Conservation (phyloP, 1,140 invertebrate genomes). For the Littorina saxatilis region DNA sequence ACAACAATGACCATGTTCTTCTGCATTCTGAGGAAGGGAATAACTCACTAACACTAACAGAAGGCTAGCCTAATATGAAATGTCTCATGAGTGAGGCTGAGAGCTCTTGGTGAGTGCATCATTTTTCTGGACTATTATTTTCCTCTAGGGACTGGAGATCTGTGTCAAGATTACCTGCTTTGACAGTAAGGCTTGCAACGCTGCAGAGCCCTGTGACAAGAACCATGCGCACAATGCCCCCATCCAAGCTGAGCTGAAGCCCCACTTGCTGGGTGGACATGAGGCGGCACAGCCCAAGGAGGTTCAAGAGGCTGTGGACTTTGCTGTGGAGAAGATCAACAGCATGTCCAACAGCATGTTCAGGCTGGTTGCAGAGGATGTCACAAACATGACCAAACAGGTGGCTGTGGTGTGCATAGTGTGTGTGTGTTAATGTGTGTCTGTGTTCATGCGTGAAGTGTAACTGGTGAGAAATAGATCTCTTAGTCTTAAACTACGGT, state of each 20-base stretch:
- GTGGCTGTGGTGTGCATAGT: no score
- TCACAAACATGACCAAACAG: conserved; percentile 71
- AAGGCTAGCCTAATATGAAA: no score
- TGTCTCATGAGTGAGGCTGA: no score
- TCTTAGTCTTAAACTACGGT: no score
- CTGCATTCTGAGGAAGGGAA: no score
- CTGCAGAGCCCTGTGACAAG: background rate
- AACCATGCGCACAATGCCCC: background rate
- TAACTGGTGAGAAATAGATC: background rate
- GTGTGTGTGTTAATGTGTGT: no score
- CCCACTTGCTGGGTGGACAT: conserved; percentile 32
- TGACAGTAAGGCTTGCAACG: background rate
- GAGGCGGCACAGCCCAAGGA: conserved; percentile 47
- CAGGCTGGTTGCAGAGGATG: conserved; percentile 71
- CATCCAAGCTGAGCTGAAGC: background rate
- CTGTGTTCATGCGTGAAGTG: background rate
- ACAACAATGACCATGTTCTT: no score
- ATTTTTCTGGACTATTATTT: no score
- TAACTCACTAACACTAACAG: no score
- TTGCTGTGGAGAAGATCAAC: conserved; percentile 74
- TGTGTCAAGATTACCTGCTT: conserved; percentile 9
- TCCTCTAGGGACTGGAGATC: background rate
- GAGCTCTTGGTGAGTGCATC: no score
- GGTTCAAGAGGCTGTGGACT: conserved; percentile 73
- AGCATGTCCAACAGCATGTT: conserved; percentile 73